A percentile compares a stretch with the other conserved stretches of the same genome.
Conservation (phyloP, 1,140 invertebrate genomes). For the Palaemon carinicauda region DNA sequence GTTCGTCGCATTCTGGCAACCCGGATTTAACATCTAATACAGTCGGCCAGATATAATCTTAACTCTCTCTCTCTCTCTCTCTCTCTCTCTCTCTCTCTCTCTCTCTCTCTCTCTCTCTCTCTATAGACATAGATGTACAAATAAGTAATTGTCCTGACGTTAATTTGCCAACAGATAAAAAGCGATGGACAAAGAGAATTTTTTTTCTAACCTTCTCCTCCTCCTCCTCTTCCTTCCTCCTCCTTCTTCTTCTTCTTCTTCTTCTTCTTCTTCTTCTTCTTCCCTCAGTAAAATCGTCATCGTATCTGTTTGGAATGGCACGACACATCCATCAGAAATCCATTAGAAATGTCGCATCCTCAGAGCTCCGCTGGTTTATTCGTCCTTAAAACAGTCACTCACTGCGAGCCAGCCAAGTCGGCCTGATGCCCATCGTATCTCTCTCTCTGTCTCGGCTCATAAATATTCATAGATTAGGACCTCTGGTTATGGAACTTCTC, state of each 20-base stretch:
- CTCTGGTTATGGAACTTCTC: background rate
- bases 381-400: background rate
- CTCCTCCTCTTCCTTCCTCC: too few relatives aligned
- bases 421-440: background rate
- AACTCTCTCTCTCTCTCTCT: conserved; percentile 1
- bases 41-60: too few relatives aligned
- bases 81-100: background rate
- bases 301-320: too few relatives aligned
- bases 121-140: background rate
- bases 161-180: background rate
- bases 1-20: too few relatives aligned
- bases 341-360: too few relatives aligned
- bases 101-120: background rate
- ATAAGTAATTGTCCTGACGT: background rate
- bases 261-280: too few relatives aligned
- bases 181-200: background rate
- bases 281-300: too few relatives aligned
- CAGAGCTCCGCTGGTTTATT: background rate
- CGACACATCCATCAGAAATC: too few relatives aligned
- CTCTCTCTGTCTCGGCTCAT: background rate
- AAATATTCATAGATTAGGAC: conserved; percentile 1
- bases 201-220: too few relatives aligned
- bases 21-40: too few relatives aligned
- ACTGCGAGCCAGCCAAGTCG: background rate
- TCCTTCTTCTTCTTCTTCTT: too few relatives aligned